Base-by-base conservation (phyloP, 2,888 invertebrate genomes). In the Tinea semifulvella region DNA sequence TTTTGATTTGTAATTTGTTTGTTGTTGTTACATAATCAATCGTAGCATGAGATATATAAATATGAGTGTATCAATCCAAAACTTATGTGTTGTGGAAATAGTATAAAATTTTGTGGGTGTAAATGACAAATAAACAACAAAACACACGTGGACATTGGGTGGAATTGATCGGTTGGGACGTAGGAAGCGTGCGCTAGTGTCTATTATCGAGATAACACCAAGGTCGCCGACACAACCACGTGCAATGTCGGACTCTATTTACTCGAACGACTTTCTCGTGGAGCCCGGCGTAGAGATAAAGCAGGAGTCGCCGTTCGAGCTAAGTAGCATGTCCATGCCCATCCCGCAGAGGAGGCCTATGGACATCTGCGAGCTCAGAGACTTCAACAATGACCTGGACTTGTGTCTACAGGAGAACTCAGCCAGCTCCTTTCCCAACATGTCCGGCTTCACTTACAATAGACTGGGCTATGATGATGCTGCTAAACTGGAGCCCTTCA, bases 181-280 rank as follows among this genome's bases (percentile, higher is more conserved):
- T 64, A 56, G 60, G 63, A 70, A 74, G 79, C 76, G 75, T 71
- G 77, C 76, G 76, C 74, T 61, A 70, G 71, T 71, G 64, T 71
- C 65, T 75, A 75, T 73, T 70, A 72, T 67, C 71, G 68, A 72
- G 71, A 40, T 22, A 40, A 40, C 40, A 40, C 13, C 40, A 40
- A 40, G 40, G 40, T 22, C 40, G 22, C 22, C 17, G 56, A 65
- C 62, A 67, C 61, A 72, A 75, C 76, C 79, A 80, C 80, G 80
- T 80, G 80, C 75, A 68, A 86, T 86, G 87, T 83, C 84, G 57
- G 86, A 87, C 71, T 82, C 82, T 71, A 76, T 79, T 74, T 86
- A 83, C 73, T 79, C 82, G 56, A 80, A 83, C 64, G 86, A 86
- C 61, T 85, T 85, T 70, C 85, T 84, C 66, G 63, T 86, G 55